Conservation (phyloP, 2,113 vertebrate genomes). For the Gadus macrocephalus region DNA sequence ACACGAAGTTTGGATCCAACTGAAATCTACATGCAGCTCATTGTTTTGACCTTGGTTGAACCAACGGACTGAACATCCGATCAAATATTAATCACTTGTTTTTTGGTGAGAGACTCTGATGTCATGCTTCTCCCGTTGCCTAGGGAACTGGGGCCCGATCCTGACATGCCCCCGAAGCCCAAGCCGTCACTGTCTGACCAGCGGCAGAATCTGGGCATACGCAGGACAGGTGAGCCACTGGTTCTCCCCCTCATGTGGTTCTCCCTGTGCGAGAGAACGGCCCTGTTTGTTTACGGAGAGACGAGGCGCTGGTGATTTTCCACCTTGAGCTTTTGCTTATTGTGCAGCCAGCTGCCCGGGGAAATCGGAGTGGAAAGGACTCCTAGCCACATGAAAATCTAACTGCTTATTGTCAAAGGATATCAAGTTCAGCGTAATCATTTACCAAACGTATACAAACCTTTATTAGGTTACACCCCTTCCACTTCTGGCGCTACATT, state of each 20-base stretch:
- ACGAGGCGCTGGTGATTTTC: conserved; percentile 35
- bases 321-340: conserved; percentile 20
- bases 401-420: conserved; percentile 17
- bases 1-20: no score
- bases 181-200: conserved; percentile 71
- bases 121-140: conserved; percentile 8
- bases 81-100: background rate
- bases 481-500: no score
- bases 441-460: conserved; percentile 21
- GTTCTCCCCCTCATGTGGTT: background rate
- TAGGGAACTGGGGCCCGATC: conserved; percentile 77
- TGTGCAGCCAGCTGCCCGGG: conserved; percentile 2
- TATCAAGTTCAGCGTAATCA: conserved; percentile 23
- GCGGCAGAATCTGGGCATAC: conserved; percentile 78
- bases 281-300: conserved; percentile 6
- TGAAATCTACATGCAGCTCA: no score
- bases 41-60: background rate
- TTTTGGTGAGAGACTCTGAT: background rate
- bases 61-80: background rate
- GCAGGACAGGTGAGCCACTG: conserved; percentile 82
- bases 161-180: conserved; percentile 70
- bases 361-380: conserved; percentile 30
- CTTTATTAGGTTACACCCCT: conserved; percentile 21
- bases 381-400: background rate
- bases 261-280: no score